Base-by-base conservation (phyloP, 2,113 vertebrate genomes). In the Oceanodroma tethys region DNA sequence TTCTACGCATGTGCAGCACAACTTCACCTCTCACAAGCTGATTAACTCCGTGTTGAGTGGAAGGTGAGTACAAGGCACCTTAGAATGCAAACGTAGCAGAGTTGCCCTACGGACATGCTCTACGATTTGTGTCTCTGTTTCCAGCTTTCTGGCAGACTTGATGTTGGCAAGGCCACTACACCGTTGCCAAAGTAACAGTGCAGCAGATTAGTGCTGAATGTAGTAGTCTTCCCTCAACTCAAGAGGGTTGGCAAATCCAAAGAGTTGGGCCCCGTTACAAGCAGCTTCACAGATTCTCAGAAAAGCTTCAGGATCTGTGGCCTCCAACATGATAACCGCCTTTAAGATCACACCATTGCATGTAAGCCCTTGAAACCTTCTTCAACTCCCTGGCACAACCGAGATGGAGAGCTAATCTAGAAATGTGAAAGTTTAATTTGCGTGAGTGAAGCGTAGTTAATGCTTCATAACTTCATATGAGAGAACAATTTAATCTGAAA, bases 11-110 rank as follows among this genome's bases (percentile, higher is more conserved):
- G 7, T 10, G 11, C 21, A 63, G 42, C 42, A 84, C 16, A 76
- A 14, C 6, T 58, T 26, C 19, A 56, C 36, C 40, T n/a, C 56
- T 55, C 67, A 11, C 4, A n/a, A 50, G 45, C 42, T 70, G 53
- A 45, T 59, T 22, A 72, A 62, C 5, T 55, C 52, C 0, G 0
- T 3, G 3, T 1, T 30, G 59, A 72, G 48, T 5, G 7, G 45
- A 58, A 81, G 32, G 15, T 2, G 40, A 88, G 40, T 13, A 30
- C 17, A 26, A 5, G 0, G 3, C 27, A 58, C n/a, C 40, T 7
- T 11, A 60, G 34, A 56, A 83, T 0, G 13, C 21, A 59, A 72
- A 65, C 5, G 0, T 3, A 25, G 73, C 12, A 16, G 38, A 79
- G 48, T 0, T 55, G 43, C 29, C 47, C 50, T 32, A 12, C 0